These are phyloP conservation scores for Channa argus DNA, from an alignment of 2,113 vertebrate genomes.

Conservation along the genomic window DNA sequence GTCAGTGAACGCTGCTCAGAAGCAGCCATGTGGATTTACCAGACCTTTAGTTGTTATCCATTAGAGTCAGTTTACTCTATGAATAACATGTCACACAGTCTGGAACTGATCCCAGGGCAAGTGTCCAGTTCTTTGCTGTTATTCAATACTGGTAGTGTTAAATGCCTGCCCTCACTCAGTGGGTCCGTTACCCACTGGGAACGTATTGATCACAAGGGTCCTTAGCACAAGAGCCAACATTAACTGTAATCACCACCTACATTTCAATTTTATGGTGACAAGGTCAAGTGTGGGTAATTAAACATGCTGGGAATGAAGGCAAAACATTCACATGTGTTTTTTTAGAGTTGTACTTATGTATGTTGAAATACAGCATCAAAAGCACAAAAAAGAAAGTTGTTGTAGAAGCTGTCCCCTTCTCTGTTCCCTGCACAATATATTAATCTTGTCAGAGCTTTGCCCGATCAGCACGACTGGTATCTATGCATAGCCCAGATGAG, in stretches of 20 bases:
- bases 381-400: neutral
- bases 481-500: constrained; percentile 32
- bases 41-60: neutral
- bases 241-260: neutral
- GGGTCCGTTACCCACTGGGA: neutral
- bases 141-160: constrained; percentile 67
- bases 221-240: neutral
- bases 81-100: constrained; percentile 65
- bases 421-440: neutral
- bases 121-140: constrained; percentile 41
- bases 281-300: neutral
- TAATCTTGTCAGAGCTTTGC: constrained; percentile 37
- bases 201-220: constrained; percentile 29
- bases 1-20: no score
- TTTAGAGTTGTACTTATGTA: neutral
- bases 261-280: neutral
- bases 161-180: constrained; percentile 51
- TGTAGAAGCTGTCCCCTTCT: neutral
- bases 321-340: neutral
- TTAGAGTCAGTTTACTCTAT: constrained; percentile 60
- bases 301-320: neutral
- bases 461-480: constrained; percentile 28
- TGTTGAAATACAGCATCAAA: neutral
- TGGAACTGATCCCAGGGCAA: constrained; percentile 23
- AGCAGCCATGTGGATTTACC: no score